Conservation (phyloP, 2,113 vertebrate genomes). For the Toxotes chatareus region DNA sequence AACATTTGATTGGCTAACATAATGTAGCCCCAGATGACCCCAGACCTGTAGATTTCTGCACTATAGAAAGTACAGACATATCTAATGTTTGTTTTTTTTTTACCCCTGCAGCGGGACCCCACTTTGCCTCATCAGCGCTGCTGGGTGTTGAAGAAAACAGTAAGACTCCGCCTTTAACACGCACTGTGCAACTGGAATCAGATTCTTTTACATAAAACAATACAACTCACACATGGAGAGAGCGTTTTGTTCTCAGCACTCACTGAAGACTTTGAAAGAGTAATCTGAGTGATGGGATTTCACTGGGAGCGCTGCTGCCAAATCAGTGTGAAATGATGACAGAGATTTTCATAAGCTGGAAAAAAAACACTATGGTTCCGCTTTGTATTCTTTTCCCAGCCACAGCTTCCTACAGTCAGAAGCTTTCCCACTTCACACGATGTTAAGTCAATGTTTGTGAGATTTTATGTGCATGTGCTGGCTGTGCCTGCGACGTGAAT, state of each 20-base stretch:
- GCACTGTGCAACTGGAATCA: constrained; percentile 22
- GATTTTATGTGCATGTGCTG: neutral
- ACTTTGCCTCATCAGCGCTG: neutral
- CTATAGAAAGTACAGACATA: neutral
- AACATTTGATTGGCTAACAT: neutral
- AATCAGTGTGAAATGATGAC: constrained; percentile 51
- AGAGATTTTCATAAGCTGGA: constrained; percentile 35
- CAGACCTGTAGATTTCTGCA: neutral
- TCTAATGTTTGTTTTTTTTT: neutral
- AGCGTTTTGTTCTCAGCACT: constrained; percentile 43
- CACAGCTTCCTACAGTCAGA: constrained; percentile 24
- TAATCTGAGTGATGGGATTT: constrained; percentile 42
- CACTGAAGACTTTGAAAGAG: constrained; percentile 13
- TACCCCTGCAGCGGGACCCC: too few species aligned
- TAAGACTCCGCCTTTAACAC: neutral
- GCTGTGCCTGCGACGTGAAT: constrained; percentile 11
- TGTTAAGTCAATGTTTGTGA: neutral
- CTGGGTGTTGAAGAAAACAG: constrained; percentile 7
- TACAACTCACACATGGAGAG: constrained; percentile 22
- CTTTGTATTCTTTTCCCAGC: constrained; percentile 32
- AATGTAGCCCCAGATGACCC: too few species aligned
- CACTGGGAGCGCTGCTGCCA: constrained; percentile 28
- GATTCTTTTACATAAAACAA: constrained; percentile 21
- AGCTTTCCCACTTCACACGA: constrained; percentile 13
- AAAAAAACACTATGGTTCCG: neutral